phyloP scores from a whole-genome alignment of 2,888 invertebrate species.

The Caenorhabditis sp. region DNA sequence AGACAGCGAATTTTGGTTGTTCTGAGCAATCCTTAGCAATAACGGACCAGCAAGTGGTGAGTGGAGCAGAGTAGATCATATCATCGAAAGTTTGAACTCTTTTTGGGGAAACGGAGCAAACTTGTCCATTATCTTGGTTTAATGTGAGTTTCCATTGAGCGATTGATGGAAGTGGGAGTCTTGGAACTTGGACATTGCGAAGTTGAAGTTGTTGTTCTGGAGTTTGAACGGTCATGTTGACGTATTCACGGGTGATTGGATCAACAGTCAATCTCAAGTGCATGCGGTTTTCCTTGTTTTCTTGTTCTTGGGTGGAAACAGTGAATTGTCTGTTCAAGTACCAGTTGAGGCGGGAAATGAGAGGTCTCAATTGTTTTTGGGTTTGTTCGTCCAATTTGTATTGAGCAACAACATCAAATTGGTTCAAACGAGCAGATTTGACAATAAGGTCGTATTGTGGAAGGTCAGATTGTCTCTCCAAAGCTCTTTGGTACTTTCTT shows the following conservation, averaged over 20 bases:
- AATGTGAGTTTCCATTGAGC: too few relatives aligned
- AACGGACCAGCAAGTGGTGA: slow-evolving; percentile 71
- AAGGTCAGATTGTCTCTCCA: slow-evolving; percentile 25
- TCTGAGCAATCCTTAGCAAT: slow-evolving; percentile 73
- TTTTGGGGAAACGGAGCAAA: slow-evolving; percentile 36
- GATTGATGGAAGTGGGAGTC: slow-evolving; percentile 25
- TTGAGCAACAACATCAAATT: slow-evolving; percentile 44
- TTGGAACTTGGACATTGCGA: slow-evolving; percentile 42
- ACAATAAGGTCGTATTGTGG: slow-evolving; percentile 36
- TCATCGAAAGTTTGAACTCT: slow-evolving; percentile 68
- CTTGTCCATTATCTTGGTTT: slow-evolving; percentile 15
- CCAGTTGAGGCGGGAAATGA: slow-evolving; percentile 55
- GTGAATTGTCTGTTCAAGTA: slow-evolving; percentile 44
- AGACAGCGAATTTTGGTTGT: slow-evolving; percentile 70
- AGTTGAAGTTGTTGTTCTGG: slow-evolving; percentile 48
- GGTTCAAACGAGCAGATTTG: slow-evolving; percentile 44
- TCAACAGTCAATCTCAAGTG: slow-evolving; percentile 57
- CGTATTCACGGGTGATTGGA: slow-evolving; percentile 52
- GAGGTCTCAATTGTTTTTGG: slow-evolving; percentile 37
- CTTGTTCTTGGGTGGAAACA: slow-evolving; percentile 8
- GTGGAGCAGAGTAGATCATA: slow-evolving; percentile 58
- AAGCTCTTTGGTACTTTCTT: slow-evolving; percentile 18
- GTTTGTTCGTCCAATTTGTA: slow-evolving; percentile 46
- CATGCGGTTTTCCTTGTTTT: slow-evolving; percentile 33
- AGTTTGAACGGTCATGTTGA: slow-evolving; percentile 62